Evolutionary conservation across 2,113 vertebrate genomes (phyloP), one percentile per base, ranked within the genome.

Genomic region (Sigmodon hispidus): DNA sequence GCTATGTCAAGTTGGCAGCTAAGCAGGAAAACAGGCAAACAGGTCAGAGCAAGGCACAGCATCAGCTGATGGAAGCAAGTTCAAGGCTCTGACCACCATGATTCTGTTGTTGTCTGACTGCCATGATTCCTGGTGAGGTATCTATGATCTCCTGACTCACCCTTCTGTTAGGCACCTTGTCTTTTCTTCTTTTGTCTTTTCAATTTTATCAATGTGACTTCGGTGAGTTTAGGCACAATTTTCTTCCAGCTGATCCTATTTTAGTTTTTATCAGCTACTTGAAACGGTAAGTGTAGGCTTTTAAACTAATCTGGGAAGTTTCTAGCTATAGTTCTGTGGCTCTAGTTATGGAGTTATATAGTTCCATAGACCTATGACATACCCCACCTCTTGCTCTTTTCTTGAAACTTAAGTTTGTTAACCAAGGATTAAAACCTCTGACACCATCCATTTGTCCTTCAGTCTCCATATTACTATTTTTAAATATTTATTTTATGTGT

Each of bases 101-200:
- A 1, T 69, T 29, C 90, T 45, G 3, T 22, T 31, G 21, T 40
- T 83, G 4, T 3, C 36, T 4, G 31, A n/a, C 7, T 36, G 4
- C 73, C 48, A 1, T 0, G 9, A 19, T 36, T n/a, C 40, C 87
- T 9, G 19, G 50, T 0, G 55, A 29, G 69, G 61, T 8, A 59
- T 52, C 61, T 26, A n/a, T 19, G 5, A 24, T 0, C 0, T 0
- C 2, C 40, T 15, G 0, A 8, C 2, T 2, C 36, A 0, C 8
- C 2, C 0, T 3, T 31, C 73, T 1, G 3, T 0, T 2, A 1
- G 0, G 13, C 0, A 8, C 1, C 12, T 8, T 12, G 9, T 43
- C 40, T 8, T 77, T 89, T 36, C 34, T 45, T 61, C 48, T 7
- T n/a, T 80, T 26, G 21, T 3, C 9, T 70, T 26, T 75, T 76